Evolutionary conservation across 2,113 vertebrate species (phyloP).

Genomic region (Sorex fumeus): DNA sequence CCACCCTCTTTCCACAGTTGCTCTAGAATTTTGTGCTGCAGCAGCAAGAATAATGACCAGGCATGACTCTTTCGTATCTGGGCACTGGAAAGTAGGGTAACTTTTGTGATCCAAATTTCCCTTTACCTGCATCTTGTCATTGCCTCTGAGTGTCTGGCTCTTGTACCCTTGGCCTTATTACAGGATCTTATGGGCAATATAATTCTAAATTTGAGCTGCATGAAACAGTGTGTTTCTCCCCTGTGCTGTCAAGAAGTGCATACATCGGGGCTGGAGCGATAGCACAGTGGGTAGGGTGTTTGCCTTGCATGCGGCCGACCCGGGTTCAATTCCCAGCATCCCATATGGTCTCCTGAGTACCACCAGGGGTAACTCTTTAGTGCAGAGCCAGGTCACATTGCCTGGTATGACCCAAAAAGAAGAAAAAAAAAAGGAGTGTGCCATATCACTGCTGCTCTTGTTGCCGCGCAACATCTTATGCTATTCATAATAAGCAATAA

Average conservation of each 20-base stretch:
- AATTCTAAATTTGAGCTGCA: not conserved
- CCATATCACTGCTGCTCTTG: no score
- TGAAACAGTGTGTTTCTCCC: not conserved
- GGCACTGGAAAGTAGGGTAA: not conserved
- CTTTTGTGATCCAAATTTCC: not conserved
- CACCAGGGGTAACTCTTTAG: no score
- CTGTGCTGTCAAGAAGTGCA: not conserved
- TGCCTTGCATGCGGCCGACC: no score
- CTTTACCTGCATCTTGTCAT: not conserved
- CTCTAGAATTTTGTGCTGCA: slow-evolving; percentile 8
- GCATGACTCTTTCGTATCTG: not conserved
- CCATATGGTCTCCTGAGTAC: no score
- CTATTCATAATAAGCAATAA: no score
- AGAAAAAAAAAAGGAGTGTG: no score
- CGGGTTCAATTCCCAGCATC: no score
- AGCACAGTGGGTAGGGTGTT: no score
- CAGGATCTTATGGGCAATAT: not conserved
- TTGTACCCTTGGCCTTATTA: not conserved
- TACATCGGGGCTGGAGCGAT: no score
- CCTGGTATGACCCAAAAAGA: no score
- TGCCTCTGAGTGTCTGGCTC: not conserved
- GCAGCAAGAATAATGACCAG: not conserved
- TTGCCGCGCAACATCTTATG: no score
- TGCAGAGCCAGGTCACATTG: no score
- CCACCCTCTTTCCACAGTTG: not conserved